These are phyloP conservation scores for Minunthozetes semirufus DNA, from an alignment of 2,888 invertebrate genomes.

Conservation along the genomic window DNA sequence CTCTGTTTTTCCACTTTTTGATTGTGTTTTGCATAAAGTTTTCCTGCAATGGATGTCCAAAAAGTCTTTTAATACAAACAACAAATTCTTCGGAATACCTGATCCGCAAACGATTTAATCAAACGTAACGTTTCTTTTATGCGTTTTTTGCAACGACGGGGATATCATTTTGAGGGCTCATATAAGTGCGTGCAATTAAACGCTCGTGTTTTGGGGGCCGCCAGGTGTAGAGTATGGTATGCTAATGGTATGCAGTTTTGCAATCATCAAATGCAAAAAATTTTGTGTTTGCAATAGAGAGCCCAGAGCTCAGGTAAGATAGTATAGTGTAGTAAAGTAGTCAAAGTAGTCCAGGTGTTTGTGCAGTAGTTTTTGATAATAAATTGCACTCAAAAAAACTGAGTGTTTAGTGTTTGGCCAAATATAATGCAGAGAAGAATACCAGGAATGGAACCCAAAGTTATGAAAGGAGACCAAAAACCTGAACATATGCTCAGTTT, in stretches of 20 bases:
- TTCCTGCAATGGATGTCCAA: background rate
- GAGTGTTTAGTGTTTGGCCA: background rate
- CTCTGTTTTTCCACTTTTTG: too few species aligned
- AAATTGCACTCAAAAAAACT: constrained; percentile 10
- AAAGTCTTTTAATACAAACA: background rate
- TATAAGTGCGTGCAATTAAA: constrained; percentile 8
- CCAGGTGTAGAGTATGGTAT: background rate
- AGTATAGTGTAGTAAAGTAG: background rate
- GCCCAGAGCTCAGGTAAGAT: background rate
- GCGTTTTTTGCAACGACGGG: background rate
- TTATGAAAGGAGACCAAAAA: background rate
- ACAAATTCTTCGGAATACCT: background rate
- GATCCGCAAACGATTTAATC: background rate
- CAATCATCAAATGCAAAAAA: background rate
- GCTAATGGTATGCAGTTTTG: constrained; percentile 5
- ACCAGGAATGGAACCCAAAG: constrained; percentile 9
- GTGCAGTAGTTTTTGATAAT: constrained; percentile 4
- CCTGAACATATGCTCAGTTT: constrained; percentile 13
- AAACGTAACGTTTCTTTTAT: constrained; percentile 10
- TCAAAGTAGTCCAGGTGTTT: constrained; percentile 22
- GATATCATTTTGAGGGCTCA: background rate
- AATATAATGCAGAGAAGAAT: background rate
- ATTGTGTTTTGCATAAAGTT: too few species aligned
- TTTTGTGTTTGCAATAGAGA: background rate
- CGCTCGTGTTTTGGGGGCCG: background rate